Evolutionary conservation across 2,888 invertebrate genomes (phyloP).

Genomic region (Rugalucina vietnamica): DNA sequence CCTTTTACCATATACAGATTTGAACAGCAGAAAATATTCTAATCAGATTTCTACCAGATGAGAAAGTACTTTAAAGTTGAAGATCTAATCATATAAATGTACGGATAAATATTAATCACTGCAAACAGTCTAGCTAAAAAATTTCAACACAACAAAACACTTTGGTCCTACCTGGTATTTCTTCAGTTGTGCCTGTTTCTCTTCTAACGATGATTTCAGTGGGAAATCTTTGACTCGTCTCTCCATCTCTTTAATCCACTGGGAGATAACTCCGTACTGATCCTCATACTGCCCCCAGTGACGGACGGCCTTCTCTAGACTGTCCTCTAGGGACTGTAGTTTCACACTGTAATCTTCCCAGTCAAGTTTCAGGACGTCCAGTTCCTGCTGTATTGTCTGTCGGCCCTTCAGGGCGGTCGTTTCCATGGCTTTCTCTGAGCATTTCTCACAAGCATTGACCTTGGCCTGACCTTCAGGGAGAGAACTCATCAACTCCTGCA

Average conservation of each 20-base stretch:
- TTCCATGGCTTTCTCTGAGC: constrained; percentile 84
- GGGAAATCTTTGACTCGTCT: constrained; percentile 93
- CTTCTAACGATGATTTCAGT: constrained; percentile 91
- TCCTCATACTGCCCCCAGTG: constrained; percentile 96
- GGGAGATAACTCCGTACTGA: constrained; percentile 91
- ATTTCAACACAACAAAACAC: not conserved
- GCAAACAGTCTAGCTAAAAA: not conserved
- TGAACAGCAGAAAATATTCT: too few species aligned
- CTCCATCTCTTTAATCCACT: constrained; percentile 94
- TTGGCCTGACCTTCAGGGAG: constrained; percentile 85
- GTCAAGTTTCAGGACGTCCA: constrained; percentile 77
- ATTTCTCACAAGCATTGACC: constrained; percentile 88
- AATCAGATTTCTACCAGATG: too few species aligned
- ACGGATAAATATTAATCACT: too few species aligned
- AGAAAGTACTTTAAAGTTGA: too few species aligned
- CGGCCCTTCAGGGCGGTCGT: constrained; percentile 87
- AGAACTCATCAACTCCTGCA: constrained; percentile 87
- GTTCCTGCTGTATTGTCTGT: constrained; percentile 77
- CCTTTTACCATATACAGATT: too few species aligned
- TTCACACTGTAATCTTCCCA: constrained; percentile 82
- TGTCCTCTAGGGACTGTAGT: constrained; percentile 88
- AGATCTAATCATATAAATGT: too few species aligned
- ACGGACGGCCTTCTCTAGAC: constrained; percentile 89
- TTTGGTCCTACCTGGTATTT: constrained; percentile 88
- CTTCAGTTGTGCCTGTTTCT: constrained; percentile 91